Conservation (phyloP, 2,797 vertebrate species). For the Vireo griseus region DNA sequence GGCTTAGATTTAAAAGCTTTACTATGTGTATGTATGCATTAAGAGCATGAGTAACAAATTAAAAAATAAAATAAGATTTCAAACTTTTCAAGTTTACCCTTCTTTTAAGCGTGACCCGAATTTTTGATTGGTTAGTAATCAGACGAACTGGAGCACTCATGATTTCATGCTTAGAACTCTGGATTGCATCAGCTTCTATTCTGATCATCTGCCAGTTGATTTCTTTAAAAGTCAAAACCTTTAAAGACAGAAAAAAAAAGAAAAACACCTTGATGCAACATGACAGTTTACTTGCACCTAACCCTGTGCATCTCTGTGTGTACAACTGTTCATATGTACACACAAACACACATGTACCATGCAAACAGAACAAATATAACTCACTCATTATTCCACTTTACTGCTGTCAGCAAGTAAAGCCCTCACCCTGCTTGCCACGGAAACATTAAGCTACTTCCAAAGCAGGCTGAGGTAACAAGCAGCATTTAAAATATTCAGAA, state of each 20-base stretch:
- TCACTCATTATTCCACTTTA: neutral
- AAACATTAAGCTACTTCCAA: neutral
- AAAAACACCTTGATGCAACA: neutral
- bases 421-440: neutral
- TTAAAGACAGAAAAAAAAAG: slow-evolving; percentile 39
- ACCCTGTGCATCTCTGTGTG: neutral
- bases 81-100: slow-evolving; percentile 79
- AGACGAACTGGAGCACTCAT: slow-evolving; percentile 94
- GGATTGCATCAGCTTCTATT: slow-evolving; percentile 97
- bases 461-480: neutral
- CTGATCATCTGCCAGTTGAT: slow-evolving; percentile 99
- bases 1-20: neutral
- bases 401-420: neutral
- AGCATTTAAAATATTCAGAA: neutral
- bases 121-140: slow-evolving; percentile 98
- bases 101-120: slow-evolving; percentile 95
- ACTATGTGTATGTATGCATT: neutral
- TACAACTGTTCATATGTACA: neutral
- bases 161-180: slow-evolving; percentile 93
- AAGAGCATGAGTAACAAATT: neutral
- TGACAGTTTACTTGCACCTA: neutral
- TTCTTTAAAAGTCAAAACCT: slow-evolving; percentile 98
- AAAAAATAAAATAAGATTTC: neutral
- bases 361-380: neutral
- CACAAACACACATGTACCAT: neutral